phyloP scores from a whole-genome alignment of 2,113 vertebrate genomes.

The Motacilla alba region DNA sequence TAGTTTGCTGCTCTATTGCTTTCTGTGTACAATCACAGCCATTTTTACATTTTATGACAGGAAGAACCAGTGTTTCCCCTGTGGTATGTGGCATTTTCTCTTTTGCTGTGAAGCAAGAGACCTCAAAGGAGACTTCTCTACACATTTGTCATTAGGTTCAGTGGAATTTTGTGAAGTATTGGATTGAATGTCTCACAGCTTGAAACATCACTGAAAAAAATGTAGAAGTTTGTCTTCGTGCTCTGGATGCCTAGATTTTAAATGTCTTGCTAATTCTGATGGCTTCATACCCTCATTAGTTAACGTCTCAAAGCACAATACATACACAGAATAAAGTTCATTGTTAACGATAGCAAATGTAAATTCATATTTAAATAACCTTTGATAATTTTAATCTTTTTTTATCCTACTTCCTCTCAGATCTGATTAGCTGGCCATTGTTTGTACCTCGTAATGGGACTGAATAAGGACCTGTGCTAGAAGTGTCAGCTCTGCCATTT shows the following conservation, averaged over 20 bases:
- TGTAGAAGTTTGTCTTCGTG: not conserved
- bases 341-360: fast-evolving
- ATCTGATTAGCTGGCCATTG: not conserved
- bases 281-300: not conserved
- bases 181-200: not conserved
- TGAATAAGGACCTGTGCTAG: not conserved
- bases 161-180: not conserved
- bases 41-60: not conserved
- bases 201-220: not conserved
- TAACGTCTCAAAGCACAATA: not conserved
- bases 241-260: not conserved
- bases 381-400: not conserved
- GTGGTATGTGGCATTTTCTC: not conserved
- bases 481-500: not conserved
- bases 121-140: not conserved
- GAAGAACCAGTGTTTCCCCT: not conserved
- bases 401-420: not conserved
- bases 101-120: not conserved
- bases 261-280: not conserved
- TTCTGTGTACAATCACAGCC: not conserved
- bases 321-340: not conserved
- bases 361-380: not conserved
- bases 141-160: not conserved
- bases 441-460: not conserved
- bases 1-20: not conserved